Evolutionary conservation across 2,797 vertebrate genomes (phyloP), one percentile per base, ranked within the genome.

Genomic region (Amphiprion clarkii): DNA sequence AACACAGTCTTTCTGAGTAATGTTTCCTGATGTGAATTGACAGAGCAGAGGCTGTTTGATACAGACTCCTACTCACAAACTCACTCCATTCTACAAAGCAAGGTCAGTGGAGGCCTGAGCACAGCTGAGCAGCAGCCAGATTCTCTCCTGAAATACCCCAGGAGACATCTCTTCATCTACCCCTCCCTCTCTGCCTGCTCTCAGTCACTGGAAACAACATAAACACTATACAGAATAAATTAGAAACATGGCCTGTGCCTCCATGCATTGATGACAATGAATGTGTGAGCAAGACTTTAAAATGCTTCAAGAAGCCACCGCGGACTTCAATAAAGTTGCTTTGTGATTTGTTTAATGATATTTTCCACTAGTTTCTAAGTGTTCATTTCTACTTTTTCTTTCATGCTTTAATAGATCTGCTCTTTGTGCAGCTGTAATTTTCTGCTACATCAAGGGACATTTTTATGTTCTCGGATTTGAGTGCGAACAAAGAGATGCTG

Each of bases 11-110:
- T 9, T 58, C 17, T 52, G 39, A 44, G 33, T 25, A 56, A 57
- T 5, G 52, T 56, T 62, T 72, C 51, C 69, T 72, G 76, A 72
- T 23, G 21, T 49, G 73, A 53, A 14, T 6, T 3, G 46, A 61
- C 57, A 21, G 29, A 70, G 53, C 33, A 39, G 27, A 46, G 6
- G 29, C 48, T 29, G 27, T 59, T 60, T 31, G 44, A 61, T 44
- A 12, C 51, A n/a, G 25, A 64, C 67, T 60, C 71, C 61, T 6
- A 33, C 78, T 62, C 62, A 44, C 39, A 49, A 31, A 53, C n/a
- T 25, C 54, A 13, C 52, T 36, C 52, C 33, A 36, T 36, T 36
- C 33, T 36, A 36, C 33, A 8, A 36, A 36, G 33, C 33, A 36
- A 36, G 33, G 33, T 36, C 33, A 36, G 33, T 10, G 33, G 33